A percentile compares a stretch with the other conserved stretches of the same genome.
These are phyloP conservation scores for Mus pahari DNA, from an alignment of 2,113 vertebrate genomes.

Conservation along the genomic window DNA sequence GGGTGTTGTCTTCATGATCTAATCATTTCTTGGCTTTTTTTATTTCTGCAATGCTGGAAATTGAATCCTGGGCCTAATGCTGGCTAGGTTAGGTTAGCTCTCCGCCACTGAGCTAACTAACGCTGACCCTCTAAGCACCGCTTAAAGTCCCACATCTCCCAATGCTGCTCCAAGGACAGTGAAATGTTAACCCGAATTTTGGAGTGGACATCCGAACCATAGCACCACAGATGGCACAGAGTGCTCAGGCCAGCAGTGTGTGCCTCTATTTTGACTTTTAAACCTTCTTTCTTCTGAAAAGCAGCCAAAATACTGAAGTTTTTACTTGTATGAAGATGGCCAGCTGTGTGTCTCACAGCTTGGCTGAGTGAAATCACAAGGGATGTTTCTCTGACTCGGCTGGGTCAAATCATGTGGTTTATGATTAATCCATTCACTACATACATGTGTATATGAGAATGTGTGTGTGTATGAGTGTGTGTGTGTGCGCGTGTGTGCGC, in stretches of 20 bases:
- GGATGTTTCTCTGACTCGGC: constrained; percentile 31
- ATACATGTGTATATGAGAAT: background rate
- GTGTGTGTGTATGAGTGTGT: background rate
- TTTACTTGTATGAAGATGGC: background rate
- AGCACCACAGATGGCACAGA: background rate
- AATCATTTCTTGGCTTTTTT: background rate
- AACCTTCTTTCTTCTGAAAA: constrained; percentile 43
- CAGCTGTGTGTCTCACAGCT: background rate
- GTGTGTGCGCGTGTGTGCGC: background rate
- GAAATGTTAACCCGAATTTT: background rate
- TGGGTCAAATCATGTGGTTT: constrained; percentile 48
- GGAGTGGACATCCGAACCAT: background rate
- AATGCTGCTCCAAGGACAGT: background rate
- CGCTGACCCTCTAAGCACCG: background rate
- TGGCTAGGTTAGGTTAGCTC: background rate
- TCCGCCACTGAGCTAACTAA: background rate
- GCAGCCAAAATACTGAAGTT: constrained; percentile 10
- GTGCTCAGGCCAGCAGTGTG: background rate
- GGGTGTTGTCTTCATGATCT: background rate
- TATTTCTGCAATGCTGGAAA: background rate
- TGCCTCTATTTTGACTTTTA: constrained; percentile 28
- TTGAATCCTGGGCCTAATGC: background rate
- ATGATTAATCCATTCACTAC: background rate
- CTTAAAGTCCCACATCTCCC: background rate
- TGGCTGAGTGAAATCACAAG: constrained; percentile 36